These are phyloP conservation scores for Petrocephalus microphthalmus DNA, from an alignment of 2,113 vertebrate species.

Conservation along the genomic window DNA sequence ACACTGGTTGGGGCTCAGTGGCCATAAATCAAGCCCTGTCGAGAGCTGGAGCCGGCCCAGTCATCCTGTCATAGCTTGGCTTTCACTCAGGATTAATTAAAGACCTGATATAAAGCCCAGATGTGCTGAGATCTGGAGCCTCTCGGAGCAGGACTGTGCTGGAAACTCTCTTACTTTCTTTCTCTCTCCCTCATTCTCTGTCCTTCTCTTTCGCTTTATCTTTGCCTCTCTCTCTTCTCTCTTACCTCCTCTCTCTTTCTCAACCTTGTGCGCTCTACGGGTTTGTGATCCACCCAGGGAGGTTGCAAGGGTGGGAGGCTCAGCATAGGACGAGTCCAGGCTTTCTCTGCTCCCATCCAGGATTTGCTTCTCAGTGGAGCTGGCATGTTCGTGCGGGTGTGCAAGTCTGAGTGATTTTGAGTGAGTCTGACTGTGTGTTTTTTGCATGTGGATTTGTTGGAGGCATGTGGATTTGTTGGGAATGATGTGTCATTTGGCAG, in stretches of 20 bases:
- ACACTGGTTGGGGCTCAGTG: conserved; percentile 89
- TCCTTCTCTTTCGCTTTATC: conserved; percentile 9
- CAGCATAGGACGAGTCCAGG: neutral
- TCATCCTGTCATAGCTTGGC: conserved; percentile 98
- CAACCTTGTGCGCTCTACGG: conserved; percentile 29
- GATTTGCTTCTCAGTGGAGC: neutral
- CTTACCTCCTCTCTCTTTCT: conserved; percentile 40
- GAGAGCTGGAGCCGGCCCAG: conserved; percentile 97
- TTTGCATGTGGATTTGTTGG: neutral
- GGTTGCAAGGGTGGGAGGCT: neutral
- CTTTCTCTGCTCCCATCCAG: neutral
- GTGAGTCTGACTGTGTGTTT: neutral
- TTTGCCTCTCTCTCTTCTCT: conserved; percentile 16
- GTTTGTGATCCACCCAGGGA: neutral
- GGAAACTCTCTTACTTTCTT: conserved; percentile 17
- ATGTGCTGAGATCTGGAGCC: conserved; percentile 81
- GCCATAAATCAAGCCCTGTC: conserved; percentile 98
- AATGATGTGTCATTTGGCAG: neutral
- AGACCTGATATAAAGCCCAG: conserved; percentile 99
- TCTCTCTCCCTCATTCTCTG: conserved; percentile 36
- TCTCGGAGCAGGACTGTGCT: conserved; percentile 11
- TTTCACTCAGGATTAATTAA: conserved; percentile 99
- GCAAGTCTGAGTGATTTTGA: neutral
- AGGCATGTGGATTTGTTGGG: neutral
- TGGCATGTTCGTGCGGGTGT: neutral